These are phyloP conservation scores for Bedellia somnulentella DNA, from an alignment of 2,888 invertebrate species.

Conservation along the genomic window DNA sequence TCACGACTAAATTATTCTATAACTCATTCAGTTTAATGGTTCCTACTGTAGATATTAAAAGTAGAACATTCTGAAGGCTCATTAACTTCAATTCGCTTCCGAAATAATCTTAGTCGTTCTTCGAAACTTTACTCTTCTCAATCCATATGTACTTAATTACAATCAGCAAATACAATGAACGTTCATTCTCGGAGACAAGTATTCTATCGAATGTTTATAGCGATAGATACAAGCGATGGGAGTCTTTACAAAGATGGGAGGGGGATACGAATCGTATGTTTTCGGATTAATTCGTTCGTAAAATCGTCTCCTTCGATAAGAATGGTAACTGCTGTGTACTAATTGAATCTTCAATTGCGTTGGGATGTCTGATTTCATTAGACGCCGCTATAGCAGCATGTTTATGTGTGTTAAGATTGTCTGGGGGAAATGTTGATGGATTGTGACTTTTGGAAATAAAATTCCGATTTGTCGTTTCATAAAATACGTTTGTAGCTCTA, in stretches of 20 bases:
- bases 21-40: too few relatives aligned
- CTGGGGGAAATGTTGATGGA: slow-evolving; percentile 5
- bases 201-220: slow-evolving; percentile 5
- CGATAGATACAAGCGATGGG: slow-evolving; percentile 1
- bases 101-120: slow-evolving; percentile 10
- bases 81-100: slow-evolving; percentile 5
- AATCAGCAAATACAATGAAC: slow-evolving; percentile 42
- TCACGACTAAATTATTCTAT: too few relatives aligned
- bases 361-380: slow-evolving; percentile 56
- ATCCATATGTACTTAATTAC: slow-evolving; percentile 51
- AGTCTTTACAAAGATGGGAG: slow-evolving; percentile 22
- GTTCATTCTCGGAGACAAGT: slow-evolving; percentile 5
- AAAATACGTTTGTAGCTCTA: too few relatives aligned
- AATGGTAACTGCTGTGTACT: slow-evolving; percentile 56
- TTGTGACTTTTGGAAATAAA: slow-evolving; percentile 1
- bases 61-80: background rate
- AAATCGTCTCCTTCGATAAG: slow-evolving; percentile 59
- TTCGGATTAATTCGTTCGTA: slow-evolving; percentile 62
- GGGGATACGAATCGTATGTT: slow-evolving; percentile 58
- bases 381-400: slow-evolving; percentile 14
- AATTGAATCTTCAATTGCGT: slow-evolving; percentile 59
- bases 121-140: slow-evolving; percentile 13
- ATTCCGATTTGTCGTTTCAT: too few relatives aligned
- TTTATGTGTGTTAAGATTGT: slow-evolving; percentile 23
- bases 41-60: too few relatives aligned